Evolutionary conservation across 2,113 vertebrate genomes (phyloP).

Genomic region (Lagenorhynchus albirostris): DNA sequence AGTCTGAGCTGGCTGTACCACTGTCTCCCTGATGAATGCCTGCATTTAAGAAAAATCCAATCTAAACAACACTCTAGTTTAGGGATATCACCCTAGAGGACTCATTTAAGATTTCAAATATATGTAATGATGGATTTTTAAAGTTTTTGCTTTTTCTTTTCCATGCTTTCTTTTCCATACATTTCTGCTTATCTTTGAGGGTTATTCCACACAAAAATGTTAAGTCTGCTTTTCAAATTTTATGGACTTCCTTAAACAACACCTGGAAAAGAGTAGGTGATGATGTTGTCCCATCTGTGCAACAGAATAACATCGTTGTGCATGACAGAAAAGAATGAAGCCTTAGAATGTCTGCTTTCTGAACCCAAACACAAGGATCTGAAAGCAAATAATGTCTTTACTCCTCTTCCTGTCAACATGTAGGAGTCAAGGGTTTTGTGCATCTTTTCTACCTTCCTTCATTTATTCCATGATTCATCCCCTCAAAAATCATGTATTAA

Average conservation of each 20-base stretch:
- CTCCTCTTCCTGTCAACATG: background rate
- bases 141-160: background rate
- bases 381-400: background rate
- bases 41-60: too few relatives aligned
- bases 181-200: background rate
- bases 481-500: background rate
- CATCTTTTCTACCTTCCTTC: background rate
- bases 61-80: background rate
- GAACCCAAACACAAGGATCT: background rate
- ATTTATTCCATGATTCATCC: background rate
- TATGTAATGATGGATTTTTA: background rate
- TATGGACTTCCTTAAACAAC: background rate
- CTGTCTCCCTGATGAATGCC: fast-evolving
- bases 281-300: background rate
- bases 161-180: background rate
- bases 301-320: background rate
- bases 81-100: background rate
- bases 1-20: fast-evolving
- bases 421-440: background rate
- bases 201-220: background rate
- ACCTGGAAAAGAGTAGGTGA: background rate
- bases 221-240: background rate
- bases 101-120: background rate
- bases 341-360: background rate
- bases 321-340: background rate